Conservation (phyloP, 1,140 invertebrate species). For the Drosophila lini region DNA sequence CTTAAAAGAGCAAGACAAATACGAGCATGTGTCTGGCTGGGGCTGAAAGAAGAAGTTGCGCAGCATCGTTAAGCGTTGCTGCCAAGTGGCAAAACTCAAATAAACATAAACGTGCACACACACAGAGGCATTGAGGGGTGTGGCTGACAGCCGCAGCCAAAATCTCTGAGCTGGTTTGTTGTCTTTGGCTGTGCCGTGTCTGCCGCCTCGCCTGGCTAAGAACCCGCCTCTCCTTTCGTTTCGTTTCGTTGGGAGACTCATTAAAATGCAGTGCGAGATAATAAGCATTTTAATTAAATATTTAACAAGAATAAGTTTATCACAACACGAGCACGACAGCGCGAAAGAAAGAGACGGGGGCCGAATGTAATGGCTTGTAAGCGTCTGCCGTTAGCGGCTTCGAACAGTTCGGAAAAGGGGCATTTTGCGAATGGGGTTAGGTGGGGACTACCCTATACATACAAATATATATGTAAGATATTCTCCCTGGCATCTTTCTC, state of each 20-base stretch:
- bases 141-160: constrained; percentile 53
- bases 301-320: constrained; percentile 84
- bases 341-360: constrained; percentile 10
- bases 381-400: constrained; percentile 74
- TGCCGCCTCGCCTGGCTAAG: constrained; percentile 2
- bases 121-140: constrained; percentile 7
- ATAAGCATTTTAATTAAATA: constrained; percentile 84
- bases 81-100: constrained; percentile 82
- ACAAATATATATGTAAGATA: background rate
- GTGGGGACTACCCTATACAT: background rate
- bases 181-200: constrained; percentile 58
- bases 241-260: constrained; percentile 70
- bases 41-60: constrained; percentile 56
- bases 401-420: constrained; percentile 60
- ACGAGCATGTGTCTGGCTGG: constrained; percentile 63
- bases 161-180: constrained; percentile 78
- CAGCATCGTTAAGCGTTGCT: constrained; percentile 78
- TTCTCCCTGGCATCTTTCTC: background rate
- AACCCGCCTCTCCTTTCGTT: constrained; percentile 1
- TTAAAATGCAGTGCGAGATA: constrained; percentile 84
- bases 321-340: constrained; percentile 70
- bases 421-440: constrained; percentile 38
- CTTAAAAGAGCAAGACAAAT: constrained; percentile 81
- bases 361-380: constrained; percentile 75
- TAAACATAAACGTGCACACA: constrained; percentile 78